Evolutionary conservation across 1,140 invertebrate genomes (phyloP).

Genomic region (Diorhabda sublineata): DNA sequence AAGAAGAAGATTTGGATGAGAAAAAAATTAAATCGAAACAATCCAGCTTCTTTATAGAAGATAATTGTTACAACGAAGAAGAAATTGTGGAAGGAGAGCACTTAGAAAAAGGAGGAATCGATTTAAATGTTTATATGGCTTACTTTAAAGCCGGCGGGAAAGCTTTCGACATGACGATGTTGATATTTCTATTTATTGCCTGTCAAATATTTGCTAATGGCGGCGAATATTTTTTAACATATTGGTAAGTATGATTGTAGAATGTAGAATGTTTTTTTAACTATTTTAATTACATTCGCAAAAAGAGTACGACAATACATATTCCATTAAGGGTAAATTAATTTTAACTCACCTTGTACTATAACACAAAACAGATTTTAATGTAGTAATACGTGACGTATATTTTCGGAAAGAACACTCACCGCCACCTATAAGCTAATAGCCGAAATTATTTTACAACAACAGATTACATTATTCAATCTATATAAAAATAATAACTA

Average conservation of each 20-base stretch:
- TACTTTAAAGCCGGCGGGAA: slow-evolving; percentile 61
- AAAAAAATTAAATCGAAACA: slow-evolving; percentile 42
- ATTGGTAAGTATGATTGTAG: slow-evolving; percentile 51
- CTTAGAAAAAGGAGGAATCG: slow-evolving; percentile 55
- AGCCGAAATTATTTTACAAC: no score
- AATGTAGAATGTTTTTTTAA: no score
- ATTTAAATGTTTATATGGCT: slow-evolving; percentile 53
- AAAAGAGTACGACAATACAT: no score
- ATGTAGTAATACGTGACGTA: no score
- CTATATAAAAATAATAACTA: no score
- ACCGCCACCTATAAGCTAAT: no score
- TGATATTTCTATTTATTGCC: slow-evolving; percentile 53
- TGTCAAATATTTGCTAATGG: slow-evolving; percentile 62
- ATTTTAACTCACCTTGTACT: no score
- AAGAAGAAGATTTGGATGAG: slow-evolving; percentile 42
- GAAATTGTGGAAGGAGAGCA: slow-evolving; percentile 38
- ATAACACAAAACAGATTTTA: no score
- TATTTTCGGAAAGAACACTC: no score
- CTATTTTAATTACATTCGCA: no score
- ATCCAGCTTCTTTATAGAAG: slow-evolving; percentile 48
- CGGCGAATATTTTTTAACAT: slow-evolving; percentile 64
- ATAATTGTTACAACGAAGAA: slow-evolving; percentile 36
- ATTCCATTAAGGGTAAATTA: no score
- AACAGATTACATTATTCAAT: no score
- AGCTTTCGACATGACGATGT: slow-evolving; percentile 49